phyloP scores from a whole-genome alignment of 2,797 vertebrate genomes.

The Sebastes steindachneri region DNA sequence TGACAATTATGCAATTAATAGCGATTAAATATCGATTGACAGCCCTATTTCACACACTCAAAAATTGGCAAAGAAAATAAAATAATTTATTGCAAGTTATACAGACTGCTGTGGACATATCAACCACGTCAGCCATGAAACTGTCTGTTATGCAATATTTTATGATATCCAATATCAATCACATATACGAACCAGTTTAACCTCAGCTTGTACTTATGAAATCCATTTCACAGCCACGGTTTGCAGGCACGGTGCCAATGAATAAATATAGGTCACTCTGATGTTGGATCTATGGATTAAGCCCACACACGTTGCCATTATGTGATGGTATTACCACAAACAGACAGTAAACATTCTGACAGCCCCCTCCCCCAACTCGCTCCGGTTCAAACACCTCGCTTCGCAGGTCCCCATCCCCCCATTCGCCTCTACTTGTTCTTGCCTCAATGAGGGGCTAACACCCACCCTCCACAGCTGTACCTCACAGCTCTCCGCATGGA shows the following conservation, averaged over 20 bases:
- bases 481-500: background rate
- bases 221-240: slow-evolving; percentile 14
- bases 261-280: slow-evolving; percentile 39
- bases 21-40: too few species aligned
- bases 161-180: background rate
- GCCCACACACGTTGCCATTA: slow-evolving; percentile 27
- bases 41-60: too few species aligned
- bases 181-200: slow-evolving; percentile 9
- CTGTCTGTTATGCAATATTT: slow-evolving; percentile 1
- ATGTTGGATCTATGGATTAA: slow-evolving; percentile 49
- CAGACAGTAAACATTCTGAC: slow-evolving; percentile 51
- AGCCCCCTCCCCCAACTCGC: slow-evolving; percentile 45
- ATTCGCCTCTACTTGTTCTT: background rate
- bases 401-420: slow-evolving; percentile 3
- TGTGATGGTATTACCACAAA: slow-evolving; percentile 47
- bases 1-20: too few species aligned
- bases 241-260: background rate
- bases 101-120: background rate
- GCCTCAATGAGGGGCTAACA: background rate
- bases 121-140: background rate
- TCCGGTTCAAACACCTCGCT: slow-evolving; percentile 1
- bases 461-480: slow-evolving; percentile 6
- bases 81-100: background rate
- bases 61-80: background rate
- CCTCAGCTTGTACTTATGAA: slow-evolving; percentile 15